phyloP scores from a whole-genome alignment of 1,140 invertebrate genomes.

The Zophobas morio region DNA sequence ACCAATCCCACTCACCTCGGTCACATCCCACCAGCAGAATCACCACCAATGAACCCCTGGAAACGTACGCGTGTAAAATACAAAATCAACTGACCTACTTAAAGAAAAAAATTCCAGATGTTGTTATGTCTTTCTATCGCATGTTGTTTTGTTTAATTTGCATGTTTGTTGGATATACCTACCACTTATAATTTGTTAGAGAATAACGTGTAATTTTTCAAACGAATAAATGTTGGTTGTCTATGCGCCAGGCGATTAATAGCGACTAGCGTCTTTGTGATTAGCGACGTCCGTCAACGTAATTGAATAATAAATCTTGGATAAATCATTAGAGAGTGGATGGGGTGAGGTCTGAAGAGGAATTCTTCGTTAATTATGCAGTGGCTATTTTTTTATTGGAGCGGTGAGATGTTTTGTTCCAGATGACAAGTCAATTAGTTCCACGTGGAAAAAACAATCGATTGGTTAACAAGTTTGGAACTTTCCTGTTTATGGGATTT shows the following conservation, averaged over 20 bases:
- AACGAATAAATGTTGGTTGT: constrained; percentile 31
- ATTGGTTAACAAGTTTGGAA: neutral
- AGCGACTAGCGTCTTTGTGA: neutral
- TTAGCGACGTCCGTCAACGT: neutral
- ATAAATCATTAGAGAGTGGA: constrained; percentile 4
- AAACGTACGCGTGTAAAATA: neutral
- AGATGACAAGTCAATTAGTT: constrained; percentile 26
- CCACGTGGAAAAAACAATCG: constrained; percentile 5
- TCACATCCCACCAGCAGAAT: too few relatives aligned
- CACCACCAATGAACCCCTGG: too few relatives aligned
- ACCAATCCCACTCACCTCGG: neutral
- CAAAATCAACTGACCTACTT: neutral
- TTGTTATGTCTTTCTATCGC: constrained; percentile 7
- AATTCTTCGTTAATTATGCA: constrained; percentile 21
- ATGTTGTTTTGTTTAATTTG: constrained; percentile 33
- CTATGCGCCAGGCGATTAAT: constrained; percentile 19
- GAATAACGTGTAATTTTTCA: constrained; percentile 28
- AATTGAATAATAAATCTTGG: constrained; percentile 33
- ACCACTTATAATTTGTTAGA: constrained; percentile 12
- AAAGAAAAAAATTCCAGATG: constrained; percentile 6
- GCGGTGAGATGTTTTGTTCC: neutral
- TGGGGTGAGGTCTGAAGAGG: neutral
- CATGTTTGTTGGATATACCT: constrained; percentile 27
- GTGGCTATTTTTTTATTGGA: neutral
- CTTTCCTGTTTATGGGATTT: neutral